Evolutionary conservation across 2,113 vertebrate species (phyloP).

Genomic region (human): GRCh38 chrX:3575501-3576000

Average conservation of each 20-base stretch:
- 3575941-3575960: rapidly evolving
- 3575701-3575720: rapidly evolving
- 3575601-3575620: not conserved
- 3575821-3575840: too few relatives aligned
- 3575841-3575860: not conserved
- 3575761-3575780: not conserved
- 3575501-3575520: too few relatives aligned
- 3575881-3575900: not conserved
- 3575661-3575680: rapidly evolving
- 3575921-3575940: rapidly evolving
- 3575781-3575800: rapidly evolving
- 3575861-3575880: not conserved
- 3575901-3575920: not conserved
- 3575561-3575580: not conserved
- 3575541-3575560: too few relatives aligned
- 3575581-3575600: not conserved
- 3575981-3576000: not conserved
- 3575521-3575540: too few relatives aligned
- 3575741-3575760: rapidly evolving
- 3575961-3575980: rapidly evolving
- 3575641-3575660: too few relatives aligned
- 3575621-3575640: rapidly evolving
- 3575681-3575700: rapidly evolving
- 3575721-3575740: rapidly evolving
- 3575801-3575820: too few relatives aligned